phyloP scores from a whole-genome alignment of 1,140 invertebrate species.

The Drosophila varians region DNA sequence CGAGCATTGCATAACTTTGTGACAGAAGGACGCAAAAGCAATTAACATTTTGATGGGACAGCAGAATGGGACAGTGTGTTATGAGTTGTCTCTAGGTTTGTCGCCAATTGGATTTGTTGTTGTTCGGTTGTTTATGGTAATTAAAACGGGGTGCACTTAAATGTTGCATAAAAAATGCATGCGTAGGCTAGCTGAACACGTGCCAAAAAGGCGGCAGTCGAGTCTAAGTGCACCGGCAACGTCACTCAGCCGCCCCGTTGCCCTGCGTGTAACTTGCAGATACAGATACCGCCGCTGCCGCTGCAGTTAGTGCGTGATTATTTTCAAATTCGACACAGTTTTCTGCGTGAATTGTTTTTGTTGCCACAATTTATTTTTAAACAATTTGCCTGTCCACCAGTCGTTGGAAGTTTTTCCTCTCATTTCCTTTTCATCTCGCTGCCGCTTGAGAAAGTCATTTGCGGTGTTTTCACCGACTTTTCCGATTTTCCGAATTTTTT shows the following conservation, averaged over 20 bases:
- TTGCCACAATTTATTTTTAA: constrained; percentile 71
- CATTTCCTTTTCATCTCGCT: not conserved
- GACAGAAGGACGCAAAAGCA: constrained; percentile 60
- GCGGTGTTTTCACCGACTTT: constrained; percentile 72
- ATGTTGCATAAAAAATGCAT: constrained; percentile 75
- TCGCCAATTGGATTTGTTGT: constrained; percentile 56
- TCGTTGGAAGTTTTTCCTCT: constrained; percentile 17
- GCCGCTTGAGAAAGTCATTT: constrained; percentile 66
- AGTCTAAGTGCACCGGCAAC: constrained; percentile 68
- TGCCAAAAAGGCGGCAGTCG: constrained; percentile 60
- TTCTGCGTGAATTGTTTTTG: constrained; percentile 75
- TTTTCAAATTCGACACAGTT: constrained; percentile 82
- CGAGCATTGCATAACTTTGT: constrained; percentile 34
- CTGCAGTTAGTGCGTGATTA: constrained; percentile 77
- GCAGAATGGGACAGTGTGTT: constrained; percentile 11
- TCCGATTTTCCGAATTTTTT: constrained; percentile 18
- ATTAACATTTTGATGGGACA: constrained; percentile 72
- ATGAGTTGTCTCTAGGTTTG: constrained; percentile 40
- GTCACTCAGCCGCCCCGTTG: constrained; percentile 63
- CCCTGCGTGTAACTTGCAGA: constrained; percentile 41
- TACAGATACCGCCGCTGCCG: constrained; percentile 29
- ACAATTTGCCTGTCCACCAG: constrained; percentile 42
- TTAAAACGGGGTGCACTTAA: constrained; percentile 77
- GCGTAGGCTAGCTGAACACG: constrained; percentile 69
- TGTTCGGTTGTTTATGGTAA: constrained; percentile 61